Base-by-base conservation (phyloP, 2,888 invertebrate genomes). In the Tachystola acroxantha region DNA sequence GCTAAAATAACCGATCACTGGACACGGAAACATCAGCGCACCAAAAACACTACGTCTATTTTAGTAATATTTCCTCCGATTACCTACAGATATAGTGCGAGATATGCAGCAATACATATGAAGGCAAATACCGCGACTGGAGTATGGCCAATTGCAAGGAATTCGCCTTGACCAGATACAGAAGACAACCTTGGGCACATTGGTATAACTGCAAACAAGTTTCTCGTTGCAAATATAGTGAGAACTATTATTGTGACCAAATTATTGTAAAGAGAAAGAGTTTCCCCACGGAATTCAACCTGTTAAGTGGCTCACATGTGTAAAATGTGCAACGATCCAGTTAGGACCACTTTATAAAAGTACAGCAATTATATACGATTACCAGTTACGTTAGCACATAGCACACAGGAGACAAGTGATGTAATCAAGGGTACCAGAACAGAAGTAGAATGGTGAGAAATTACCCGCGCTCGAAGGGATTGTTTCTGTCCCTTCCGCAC, bases 391-490 rank as follows among this genome's bases (percentile, higher is more conserved):
- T 37, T 39, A 49, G 40, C 46, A 46, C 35, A 42, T 24, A 24
- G 24, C 24, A 24, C 24, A 24, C 47, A 47, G 49, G 49, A 53
- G 46, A 56, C 57, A 57, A 50, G 49, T 49, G 48, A 48, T 50
- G 43, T 63, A 57, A 57, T 53, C 46, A 57, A n/a, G n/a, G n/a
- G 55, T 59, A 41, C 64, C 59, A 61, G 64, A 62, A 57, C 61
- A 69, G 50, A 63, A 61, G 53, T 51, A 46, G 56, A 64, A 66
- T 54, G 54, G 57, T 63, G 64, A 54, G 61, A 66, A 63, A 85
- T 33, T 88, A 88, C 87, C 87, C 85, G 82, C 81, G 84, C 65
- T 87, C 86, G 70, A 81, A 82, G 59, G 81, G 82, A 58, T 77
- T 79, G 64, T 79, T 68, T 62, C 67, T 68, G 58, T 80, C 78